Base-by-base conservation (phyloP, 2,888 invertebrate species). In the Anarsia innoxiella region DNA sequence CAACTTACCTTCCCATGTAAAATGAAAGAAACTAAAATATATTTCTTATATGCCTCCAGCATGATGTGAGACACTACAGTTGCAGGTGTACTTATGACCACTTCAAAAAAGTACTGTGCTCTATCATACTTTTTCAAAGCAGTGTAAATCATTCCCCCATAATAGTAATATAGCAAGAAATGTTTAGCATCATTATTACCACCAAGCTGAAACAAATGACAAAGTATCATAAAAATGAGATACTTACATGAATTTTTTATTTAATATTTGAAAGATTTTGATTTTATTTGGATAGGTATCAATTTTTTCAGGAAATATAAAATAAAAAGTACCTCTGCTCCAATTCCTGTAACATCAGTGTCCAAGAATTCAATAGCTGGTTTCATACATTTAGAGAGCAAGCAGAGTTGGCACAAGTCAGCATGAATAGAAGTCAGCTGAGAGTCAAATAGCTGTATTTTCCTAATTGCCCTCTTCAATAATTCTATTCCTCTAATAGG, bases 11-110 rank as follows among this genome's bases (percentile, higher is more conserved):
- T 96, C 61, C 97, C 97, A 77, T 96, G 91, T 42, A 96, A 80
- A 63, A 98, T 93, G 39, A 97, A 87, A 25, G 96, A 95, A 23
- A 98, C 93, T 48, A 99, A 86, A 57, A 97, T 93, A 64, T 94
- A 97, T 73, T 99, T 99, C 79, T 98, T 98, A 74, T 97, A 98
- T 9, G 97, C 93, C 80, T 98, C 98, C 42, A 99, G 85, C 96
- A 98, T 97, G 43, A 99, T 96, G 69, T 97, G 96, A 42, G 97
- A 97, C 41, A 98, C 94, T 23, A 95, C 94, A 85, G 93, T 89
- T 16, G 96, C 94, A 2, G 97, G 97, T n/a, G 96, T 96, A 14
- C 96, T 96, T 40, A 97, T 91, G 40, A 94, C 96, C 11, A 97
- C 95, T 89, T 98, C 97, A 75, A 95, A 96, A 78, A 96, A 97